A percentile compares a stretch with the other conserved stretches of the same genome.
These are phyloP conservation scores for Achroia grisella DNA, from an alignment of 1,140 invertebrate genomes.

Conservation along the genomic window DNA sequence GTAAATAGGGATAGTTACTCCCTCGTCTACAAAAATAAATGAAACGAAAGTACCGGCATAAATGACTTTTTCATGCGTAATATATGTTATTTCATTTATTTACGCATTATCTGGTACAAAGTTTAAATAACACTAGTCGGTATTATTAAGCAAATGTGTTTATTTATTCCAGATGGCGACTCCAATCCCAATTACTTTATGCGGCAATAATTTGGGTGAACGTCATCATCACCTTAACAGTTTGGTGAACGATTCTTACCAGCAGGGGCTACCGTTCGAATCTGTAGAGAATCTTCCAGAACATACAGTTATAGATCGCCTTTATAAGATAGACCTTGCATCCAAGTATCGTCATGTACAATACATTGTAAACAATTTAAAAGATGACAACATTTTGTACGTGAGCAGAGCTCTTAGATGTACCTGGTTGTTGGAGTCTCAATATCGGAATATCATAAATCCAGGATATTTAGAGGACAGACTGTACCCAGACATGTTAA, in stretches of 20 bases:
- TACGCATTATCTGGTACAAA: too few species aligned
- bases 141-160: too few species aligned
- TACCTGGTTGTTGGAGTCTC: slow-evolving; percentile 31
- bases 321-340: slow-evolving; percentile 53
- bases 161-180: slow-evolving; percentile 23
- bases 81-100: too few species aligned
- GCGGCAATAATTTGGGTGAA: slow-evolving; percentile 29
- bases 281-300: slow-evolving; percentile 25
- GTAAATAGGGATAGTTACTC: too few species aligned
- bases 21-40: too few species aligned
- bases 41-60: too few species aligned
- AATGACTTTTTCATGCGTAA: too few species aligned
- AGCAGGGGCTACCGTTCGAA: slow-evolving; percentile 12
- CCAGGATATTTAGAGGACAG: slow-evolving; percentile 31
- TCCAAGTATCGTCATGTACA: slow-evolving; percentile 31
- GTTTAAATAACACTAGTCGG: too few species aligned
- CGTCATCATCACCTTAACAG: slow-evolving; percentile 35
- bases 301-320: slow-evolving; percentile 28
- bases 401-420: slow-evolving; percentile 40
- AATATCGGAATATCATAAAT: slow-evolving; percentile 32
- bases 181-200: slow-evolving; percentile 20
- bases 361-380: slow-evolving; percentile 39
- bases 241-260: slow-evolving; percentile 19
- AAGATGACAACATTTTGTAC: slow-evolving; percentile 44
- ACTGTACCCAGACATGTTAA: slow-evolving; percentile 42